Evolutionary conservation across 1,140 invertebrate genomes (phyloP).

Genomic region (Ganaspis sp.): DNA sequence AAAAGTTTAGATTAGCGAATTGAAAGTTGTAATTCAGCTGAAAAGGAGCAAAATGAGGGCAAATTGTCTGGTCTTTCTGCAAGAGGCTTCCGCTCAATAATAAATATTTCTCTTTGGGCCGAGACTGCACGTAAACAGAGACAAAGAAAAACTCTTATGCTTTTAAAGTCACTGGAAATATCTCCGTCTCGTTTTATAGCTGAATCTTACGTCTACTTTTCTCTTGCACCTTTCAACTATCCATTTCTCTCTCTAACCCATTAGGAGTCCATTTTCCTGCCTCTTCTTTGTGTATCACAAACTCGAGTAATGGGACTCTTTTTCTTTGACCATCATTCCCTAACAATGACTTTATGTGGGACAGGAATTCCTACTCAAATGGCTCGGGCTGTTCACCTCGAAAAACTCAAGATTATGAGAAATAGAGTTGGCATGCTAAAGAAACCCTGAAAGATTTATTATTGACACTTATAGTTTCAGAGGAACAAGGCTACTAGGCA

Average conservation of each 20-base stretch:
- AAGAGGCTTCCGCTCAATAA: slow-evolving; percentile 8
- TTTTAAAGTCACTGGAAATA: neutral
- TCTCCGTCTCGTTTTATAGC: neutral
- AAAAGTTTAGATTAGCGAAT: slow-evolving; percentile 31
- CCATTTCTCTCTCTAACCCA: neutral
- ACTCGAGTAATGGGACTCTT: neutral
- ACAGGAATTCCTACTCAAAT: neutral
- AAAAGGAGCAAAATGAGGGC: slow-evolving; percentile 1
- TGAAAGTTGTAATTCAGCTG: slow-evolving; percentile 14
- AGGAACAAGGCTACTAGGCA: neutral
- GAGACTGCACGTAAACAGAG: neutral
- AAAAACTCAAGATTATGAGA: neutral
- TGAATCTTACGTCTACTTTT: neutral
- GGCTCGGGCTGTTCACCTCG: neutral
- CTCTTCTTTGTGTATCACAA: neutral
- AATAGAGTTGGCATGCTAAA: slow-evolving; percentile 1
- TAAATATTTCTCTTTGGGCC: slow-evolving; percentile 1
- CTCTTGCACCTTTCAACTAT: neutral
- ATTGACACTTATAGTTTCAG: neutral
- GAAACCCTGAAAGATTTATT: neutral
- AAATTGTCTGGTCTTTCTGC: neutral
- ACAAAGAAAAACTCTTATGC: neutral
- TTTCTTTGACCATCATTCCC: neutral
- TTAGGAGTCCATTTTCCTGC: neutral
- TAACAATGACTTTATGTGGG: slow-evolving; percentile 1